Percentiles rank a stretch among this genome's conserved stretches.
These are phyloP conservation scores for Aptenodytes forsteri DNA, from an alignment of 2,113 vertebrate species.

Conservation along the genomic window DNA sequence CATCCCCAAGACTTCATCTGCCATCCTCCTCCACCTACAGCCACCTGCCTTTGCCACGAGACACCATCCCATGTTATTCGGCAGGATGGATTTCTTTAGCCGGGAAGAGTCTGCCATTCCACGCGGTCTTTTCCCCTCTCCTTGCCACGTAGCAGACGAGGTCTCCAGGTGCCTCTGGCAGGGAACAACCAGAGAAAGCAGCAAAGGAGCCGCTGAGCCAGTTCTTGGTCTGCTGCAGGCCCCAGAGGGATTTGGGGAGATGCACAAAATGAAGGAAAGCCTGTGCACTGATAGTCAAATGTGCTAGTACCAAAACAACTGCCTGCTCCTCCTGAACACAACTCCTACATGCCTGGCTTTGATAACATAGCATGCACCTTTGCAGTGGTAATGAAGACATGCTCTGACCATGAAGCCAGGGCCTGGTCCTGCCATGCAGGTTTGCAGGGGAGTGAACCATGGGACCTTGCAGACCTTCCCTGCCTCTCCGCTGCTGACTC, in stretches of 20 bases:
- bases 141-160: neutral
- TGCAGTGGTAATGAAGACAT: neutral
- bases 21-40: neutral
- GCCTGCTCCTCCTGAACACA: neutral
- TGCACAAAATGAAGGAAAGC: neutral
- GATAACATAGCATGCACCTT: neutral
- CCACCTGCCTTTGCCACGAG: neutral
- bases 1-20: neutral
- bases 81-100: neutral
- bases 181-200: neutral
- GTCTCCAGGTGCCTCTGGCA: neutral
- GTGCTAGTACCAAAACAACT: neutral
- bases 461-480: neutral
- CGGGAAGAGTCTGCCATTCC: neutral
- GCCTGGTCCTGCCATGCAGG: neutral
- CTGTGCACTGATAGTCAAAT: neutral
- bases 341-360: rapidly evolving
- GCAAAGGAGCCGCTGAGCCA: neutral
- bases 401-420: neutral
- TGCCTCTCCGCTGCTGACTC: neutral
- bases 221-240: neutral
- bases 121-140: neutral
- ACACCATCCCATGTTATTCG: rapidly evolving
- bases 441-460: neutral
- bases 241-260: neutral